Evolutionary conservation across 2,888 invertebrate genomes (phyloP), one percentile per base, ranked within the genome.

Genomic region (Leucophenga maculata): DNA sequence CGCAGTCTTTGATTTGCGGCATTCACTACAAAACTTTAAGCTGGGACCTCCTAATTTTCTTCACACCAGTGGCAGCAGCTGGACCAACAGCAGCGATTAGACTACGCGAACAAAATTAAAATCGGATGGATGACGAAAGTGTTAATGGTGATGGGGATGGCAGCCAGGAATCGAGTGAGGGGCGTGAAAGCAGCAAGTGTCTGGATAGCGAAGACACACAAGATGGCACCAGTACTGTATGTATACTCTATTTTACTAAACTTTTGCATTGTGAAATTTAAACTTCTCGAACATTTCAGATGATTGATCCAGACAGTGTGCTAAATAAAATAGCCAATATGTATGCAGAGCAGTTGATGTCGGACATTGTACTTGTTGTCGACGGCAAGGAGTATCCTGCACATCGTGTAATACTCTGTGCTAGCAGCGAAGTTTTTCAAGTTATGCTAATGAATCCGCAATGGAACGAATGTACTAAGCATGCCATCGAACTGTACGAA

Each of bases 401-500:
- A 1, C 98, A 98, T 89, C 91, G 96, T 72, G 92, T 98, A 8
- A 97, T 98, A 80, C 90, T 98, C 4, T 97, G 97, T 89, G 96
- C 97, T 68, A 96, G 95, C 77, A 97, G 97, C 88, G 97, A 97
- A 90, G 97, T 98, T 60, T 97, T 98, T 87, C 96, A 96, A 91
- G 96, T 95, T n/a, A 98, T 98, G 98, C 89, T 98, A 55, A 97
- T 96, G 94, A 96, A 94, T 85, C 93, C 96, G 0, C 94, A 95
- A 85, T 98, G 97, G 97, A 94, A 92, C 66, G 98, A 98, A 87
- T 95, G 96, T 86, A 92, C 94, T 69, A 95, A 96, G 87, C 94
- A 93, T 77, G 91, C 93, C 55, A 94, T 98, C 62, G 93, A 94
- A 65, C 90, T 98, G 14, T 93, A 95, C 82, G 98, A 98, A 89